Conservation (phyloP, 1,140 invertebrate genomes). For the Calephelis nemesis region DNA sequence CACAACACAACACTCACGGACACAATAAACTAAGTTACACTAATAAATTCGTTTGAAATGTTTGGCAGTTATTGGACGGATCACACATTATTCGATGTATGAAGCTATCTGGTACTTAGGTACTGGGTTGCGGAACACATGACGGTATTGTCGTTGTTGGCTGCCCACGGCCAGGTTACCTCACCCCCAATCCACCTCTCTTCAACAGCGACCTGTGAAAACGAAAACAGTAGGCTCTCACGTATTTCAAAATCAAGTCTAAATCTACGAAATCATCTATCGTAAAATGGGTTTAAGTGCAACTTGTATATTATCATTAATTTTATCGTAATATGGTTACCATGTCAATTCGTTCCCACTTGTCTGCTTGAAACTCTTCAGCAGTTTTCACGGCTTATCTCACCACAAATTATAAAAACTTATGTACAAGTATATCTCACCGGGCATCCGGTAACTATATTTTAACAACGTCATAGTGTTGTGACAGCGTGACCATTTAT, state of each 20-base stretch:
- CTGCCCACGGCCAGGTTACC: constrained; percentile 66
- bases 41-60: constrained; percentile 70
- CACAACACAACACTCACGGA: constrained; percentile 56
- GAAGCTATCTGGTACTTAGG: constrained; percentile 51
- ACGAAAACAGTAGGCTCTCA: constrained; percentile 69
- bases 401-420: too few species aligned
- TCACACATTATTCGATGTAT: constrained; percentile 70
- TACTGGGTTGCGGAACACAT: constrained; percentile 61
- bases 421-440: too few species aligned
- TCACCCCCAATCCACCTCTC: constrained; percentile 68
- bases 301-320: too few species aligned
- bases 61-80: constrained; percentile 76
- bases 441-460: too few species aligned
- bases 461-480: too few species aligned
- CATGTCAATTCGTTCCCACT: too few species aligned
- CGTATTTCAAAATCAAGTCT: constrained; percentile 51
- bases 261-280: not conserved
- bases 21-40: constrained; percentile 49
- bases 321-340: too few species aligned
- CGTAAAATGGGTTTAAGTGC: too few species aligned
- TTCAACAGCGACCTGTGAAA: constrained; percentile 77
- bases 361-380: too few species aligned
- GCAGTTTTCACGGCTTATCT: too few species aligned
- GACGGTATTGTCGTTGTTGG: constrained; percentile 42
- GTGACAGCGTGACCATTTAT: too few species aligned